Conservation (phyloP, 2,113 vertebrate species). For the Martes martes region DNA sequence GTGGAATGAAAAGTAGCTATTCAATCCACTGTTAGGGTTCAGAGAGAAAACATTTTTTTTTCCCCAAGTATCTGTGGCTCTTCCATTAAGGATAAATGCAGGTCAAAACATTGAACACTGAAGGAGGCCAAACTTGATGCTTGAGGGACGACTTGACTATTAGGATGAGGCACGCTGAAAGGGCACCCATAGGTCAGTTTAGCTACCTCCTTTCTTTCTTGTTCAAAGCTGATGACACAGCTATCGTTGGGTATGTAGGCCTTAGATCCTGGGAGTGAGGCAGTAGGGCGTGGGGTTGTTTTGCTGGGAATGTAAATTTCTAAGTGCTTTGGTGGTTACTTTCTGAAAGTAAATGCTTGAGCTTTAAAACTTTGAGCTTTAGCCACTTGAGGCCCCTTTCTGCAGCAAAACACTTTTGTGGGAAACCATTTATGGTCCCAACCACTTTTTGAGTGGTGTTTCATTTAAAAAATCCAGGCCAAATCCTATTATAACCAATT, state of each 20-base stretch:
- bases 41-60: background rate
- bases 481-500: background rate
- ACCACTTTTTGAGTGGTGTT: background rate
- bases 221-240: background rate
- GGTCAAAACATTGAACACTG: background rate
- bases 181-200: background rate
- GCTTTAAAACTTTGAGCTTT: background rate
- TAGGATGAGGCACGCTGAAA: background rate
- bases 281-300: background rate
- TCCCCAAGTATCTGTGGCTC: slow-evolving; percentile 16
- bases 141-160: background rate
- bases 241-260: background rate
- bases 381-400: background rate
- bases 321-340: background rate
- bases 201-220: slow-evolving; percentile 12
- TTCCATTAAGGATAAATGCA: slow-evolving; percentile 48
- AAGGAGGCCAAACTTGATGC: background rate
- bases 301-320: background rate
- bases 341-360: background rate
- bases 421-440: background rate
- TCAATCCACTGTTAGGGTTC: background rate
- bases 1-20: background rate
- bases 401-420: background rate
- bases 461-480: slow-evolving; percentile 9
- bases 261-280: background rate